phyloP scores from a whole-genome alignment of 2,888 invertebrate genomes.

The Odontocolon sp. region DNA sequence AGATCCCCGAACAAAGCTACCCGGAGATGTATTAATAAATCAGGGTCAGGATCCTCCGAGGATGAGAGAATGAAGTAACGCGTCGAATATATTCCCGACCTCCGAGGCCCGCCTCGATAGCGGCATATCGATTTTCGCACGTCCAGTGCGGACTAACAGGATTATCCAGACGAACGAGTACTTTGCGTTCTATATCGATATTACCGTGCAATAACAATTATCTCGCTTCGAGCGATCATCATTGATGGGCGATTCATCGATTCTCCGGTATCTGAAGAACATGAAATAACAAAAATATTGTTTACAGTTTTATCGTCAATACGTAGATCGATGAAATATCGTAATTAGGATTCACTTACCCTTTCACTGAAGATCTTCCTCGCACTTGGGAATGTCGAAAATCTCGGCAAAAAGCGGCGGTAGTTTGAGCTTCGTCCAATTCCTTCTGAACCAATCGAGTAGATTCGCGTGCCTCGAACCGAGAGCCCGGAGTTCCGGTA shows the following conservation, averaged over 20 bases:
- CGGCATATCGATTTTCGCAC: slow-evolving; percentile 56
- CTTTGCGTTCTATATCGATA: slow-evolving; percentile 16
- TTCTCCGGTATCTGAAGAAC: slow-evolving; percentile 36
- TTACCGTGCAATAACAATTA: slow-evolving; percentile 21
- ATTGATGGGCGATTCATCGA: slow-evolving; percentile 8
- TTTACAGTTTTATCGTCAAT: background rate
- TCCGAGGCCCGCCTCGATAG: slow-evolving; percentile 35
- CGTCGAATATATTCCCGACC: slow-evolving; percentile 19
- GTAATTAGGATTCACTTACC: slow-evolving; percentile 56
- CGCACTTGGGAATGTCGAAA: slow-evolving; percentile 96
- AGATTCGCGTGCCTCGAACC: slow-evolving; percentile 92
- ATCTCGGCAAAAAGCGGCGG: slow-evolving; percentile 98
- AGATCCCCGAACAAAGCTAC: background rate
- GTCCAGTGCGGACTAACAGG: slow-evolving; percentile 13
- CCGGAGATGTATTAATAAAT: slow-evolving; percentile 23
- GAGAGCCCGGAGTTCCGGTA: slow-evolving; percentile 90
- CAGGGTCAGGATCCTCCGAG: background rate
- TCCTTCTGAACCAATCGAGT: slow-evolving; percentile 94
- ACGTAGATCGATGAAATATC: background rate
- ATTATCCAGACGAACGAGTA: slow-evolving; percentile 33
- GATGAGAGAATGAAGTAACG: background rate
- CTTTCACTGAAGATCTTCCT: slow-evolving; percentile 84
- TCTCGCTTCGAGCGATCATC: slow-evolving; percentile 14
- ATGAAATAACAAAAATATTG: slow-evolving; percentile 35
- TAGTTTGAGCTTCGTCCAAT: slow-evolving; percentile 92